Percentiles rank a stretch among this genome's conserved stretches.
phyloP scores from a whole-genome alignment of 1,140 invertebrate species.

The Carposina sasakii region DNA sequence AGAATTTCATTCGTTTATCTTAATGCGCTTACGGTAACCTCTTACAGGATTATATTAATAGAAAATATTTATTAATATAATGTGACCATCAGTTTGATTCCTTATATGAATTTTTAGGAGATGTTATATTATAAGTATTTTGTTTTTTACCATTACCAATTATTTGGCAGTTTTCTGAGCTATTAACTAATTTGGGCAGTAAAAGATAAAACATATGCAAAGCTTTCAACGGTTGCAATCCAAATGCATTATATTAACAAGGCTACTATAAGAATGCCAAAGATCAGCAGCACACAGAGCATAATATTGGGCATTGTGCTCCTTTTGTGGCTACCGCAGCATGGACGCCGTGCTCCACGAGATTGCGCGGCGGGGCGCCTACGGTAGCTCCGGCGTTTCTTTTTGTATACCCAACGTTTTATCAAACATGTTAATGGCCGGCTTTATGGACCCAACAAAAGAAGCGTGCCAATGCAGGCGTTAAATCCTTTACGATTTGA shows the following conservation, averaged over 20 bases:
- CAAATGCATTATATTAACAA: slow-evolving; percentile 15
- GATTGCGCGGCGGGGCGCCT: slow-evolving; percentile 53
- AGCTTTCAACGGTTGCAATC: neutral
- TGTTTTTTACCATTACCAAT: no score
- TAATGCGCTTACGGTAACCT: no score
- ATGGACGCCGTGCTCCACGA: slow-evolving; percentile 53
- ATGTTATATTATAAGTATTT: no score
- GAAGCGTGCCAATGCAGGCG: slow-evolving; percentile 69
- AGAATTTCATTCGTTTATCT: no score
- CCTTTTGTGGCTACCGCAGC: slow-evolving; percentile 56
- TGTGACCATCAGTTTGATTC: no score
- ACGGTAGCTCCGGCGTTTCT: slow-evolving; percentile 60
- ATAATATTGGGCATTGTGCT: slow-evolving; percentile 29
- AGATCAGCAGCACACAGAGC: slow-evolving; percentile 36
- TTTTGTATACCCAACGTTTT: slow-evolving; percentile 65
- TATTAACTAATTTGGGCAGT: no score
- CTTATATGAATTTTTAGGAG: no score
- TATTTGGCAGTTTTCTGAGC: no score
- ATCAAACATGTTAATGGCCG: slow-evolving; percentile 69
- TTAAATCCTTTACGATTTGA: slow-evolving; percentile 72
- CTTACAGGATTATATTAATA: no score
- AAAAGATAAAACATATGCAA: no score
- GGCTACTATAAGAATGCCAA: slow-evolving; percentile 25
- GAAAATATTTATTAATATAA: no score
- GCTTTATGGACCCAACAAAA: slow-evolving; percentile 66